Base-by-base conservation (phyloP, 2,888 invertebrate species). In the Lithophane semibrunnea region DNA sequence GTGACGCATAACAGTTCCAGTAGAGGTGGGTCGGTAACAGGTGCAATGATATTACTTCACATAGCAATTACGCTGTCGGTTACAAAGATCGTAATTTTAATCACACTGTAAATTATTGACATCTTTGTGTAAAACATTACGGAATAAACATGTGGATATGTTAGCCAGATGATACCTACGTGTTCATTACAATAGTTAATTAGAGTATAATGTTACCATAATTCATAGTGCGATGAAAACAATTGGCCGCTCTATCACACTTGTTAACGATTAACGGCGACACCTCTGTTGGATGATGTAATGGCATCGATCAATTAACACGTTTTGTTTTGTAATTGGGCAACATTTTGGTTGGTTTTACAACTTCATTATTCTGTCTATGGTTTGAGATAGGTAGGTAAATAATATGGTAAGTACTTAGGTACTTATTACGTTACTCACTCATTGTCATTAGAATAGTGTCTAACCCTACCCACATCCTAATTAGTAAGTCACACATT, bases 241-340 rank as follows among this genome's bases (percentile, higher is more conserved):
- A 82, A 86, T 86, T 75, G 84, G 71, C 49, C 73, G 76, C 66
- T 84, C 68, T 75, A 80, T 84, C 76, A 66, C 74, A 76, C 73
- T 78, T 77, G 80, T 80, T 80, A 75, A 73, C 75, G 68, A 76
- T 75, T 65, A 73, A 18, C 71, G n/a, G 79, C 65, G 75, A 79
- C 79, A 78, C 74, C 69, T 75, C 77, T 73, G 68, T 47, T 64
- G 65, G 80, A 42, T 71, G 67, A 70, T 64, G 60, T 73, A 60
- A 82, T 73, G 44, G 29, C 60, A 65, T 79, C 60, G 54, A 73
- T 82, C 74, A 78, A 74, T 82, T 82, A 78, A 52, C 71, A 60
- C 24, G 60, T 64, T 58, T 64, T 54, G 47, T 72, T 66, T 65
- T 79, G 65, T 63, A 75, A 69, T 82, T 63, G 37, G 56, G 61